These are phyloP conservation scores for Alloplasta piceator DNA, from an alignment of 2,888 invertebrate genomes.

Conservation along the genomic window DNA sequence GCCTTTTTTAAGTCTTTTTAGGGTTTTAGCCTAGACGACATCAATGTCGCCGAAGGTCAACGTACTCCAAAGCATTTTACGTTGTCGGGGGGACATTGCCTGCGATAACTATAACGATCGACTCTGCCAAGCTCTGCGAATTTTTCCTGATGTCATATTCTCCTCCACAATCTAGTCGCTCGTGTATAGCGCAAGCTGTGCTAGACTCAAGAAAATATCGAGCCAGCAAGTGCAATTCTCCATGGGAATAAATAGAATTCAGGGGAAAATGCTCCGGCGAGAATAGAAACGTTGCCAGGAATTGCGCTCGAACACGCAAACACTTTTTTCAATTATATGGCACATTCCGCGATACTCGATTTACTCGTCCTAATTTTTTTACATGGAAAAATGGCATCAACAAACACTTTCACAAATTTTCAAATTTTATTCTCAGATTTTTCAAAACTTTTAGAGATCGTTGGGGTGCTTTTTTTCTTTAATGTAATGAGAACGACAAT, in stretches of 20 bases:
- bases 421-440: too few relatives aligned
- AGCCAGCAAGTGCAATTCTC: slow-evolving; percentile 55
- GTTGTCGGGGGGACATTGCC: background rate
- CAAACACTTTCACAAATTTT: too few relatives aligned
- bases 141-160: slow-evolving; percentile 4
- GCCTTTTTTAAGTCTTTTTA: too few relatives aligned
- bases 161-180: background rate
- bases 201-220: slow-evolving; percentile 41
- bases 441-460: too few relatives aligned
- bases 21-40: background rate
- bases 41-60: slow-evolving; percentile 23
- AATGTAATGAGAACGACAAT: too few relatives aligned
- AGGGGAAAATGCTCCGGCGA: slow-evolving; percentile 43
- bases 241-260: slow-evolving; percentile 61
- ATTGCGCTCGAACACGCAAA: slow-evolving; percentile 26
- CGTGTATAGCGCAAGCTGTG: background rate
- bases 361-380: too few relatives aligned
- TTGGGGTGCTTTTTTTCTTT: too few relatives aligned
- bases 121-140: background rate
- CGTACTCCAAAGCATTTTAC: slow-evolving; percentile 4
- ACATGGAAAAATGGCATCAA: too few relatives aligned
- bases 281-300: slow-evolving; percentile 47
- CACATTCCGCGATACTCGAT: too few relatives aligned
- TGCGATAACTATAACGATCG: slow-evolving; percentile 20
- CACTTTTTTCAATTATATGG: too few relatives aligned